Evolutionary conservation across 2,888 invertebrate genomes (phyloP).

Genomic region (Drosophila sordidula): DNA sequence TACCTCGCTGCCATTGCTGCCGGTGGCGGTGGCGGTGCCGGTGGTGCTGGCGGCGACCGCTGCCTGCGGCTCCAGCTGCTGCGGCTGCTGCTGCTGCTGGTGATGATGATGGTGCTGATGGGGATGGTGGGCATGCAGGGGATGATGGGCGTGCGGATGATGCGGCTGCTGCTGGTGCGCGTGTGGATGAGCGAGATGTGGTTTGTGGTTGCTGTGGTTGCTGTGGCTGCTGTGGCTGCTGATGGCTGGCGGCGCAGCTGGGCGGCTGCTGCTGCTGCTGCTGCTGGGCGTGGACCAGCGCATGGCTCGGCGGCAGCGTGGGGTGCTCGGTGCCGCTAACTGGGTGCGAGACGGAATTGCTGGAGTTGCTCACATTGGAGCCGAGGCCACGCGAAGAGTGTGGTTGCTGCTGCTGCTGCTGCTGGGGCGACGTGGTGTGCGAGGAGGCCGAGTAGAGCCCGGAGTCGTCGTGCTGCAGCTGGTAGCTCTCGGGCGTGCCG

Average conservation of each 20-base stretch:
- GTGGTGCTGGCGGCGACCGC: constrained; percentile 11
- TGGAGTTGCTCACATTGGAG: constrained; percentile 65
- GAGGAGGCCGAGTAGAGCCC: constrained; percentile 82
- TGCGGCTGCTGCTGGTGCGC: constrained; percentile 44
- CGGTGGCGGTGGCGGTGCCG: constrained; percentile 10
- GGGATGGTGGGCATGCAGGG: constrained; percentile 9
- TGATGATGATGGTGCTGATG: constrained; percentile 43
- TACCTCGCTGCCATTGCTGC: constrained; percentile 87
- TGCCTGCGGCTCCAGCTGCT: constrained; percentile 45
- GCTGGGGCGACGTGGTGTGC: constrained; percentile 82
- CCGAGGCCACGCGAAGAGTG: constrained; percentile 44
- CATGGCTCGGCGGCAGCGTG: constrained; percentile 44
- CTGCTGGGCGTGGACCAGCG: constrained; percentile 41
- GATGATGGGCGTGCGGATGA: constrained; percentile 23
- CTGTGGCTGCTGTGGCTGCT: constrained; percentile 26
- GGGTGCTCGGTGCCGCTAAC: constrained; percentile 48
- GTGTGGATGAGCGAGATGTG: constrained; percentile 44
- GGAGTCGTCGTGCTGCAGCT: constrained; percentile 81
- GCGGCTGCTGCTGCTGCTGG: constrained; percentile 41
- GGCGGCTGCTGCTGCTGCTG: constrained; percentile 37
- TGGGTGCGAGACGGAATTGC: constrained; percentile 73
- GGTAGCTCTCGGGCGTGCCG: constrained; percentile 79
- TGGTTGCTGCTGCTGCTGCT: constrained; percentile 61
- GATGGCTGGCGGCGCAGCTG: constrained; percentile 33
- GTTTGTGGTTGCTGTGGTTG: constrained; percentile 43